Evolutionary conservation across 1,140 invertebrate species (phyloP).

Genomic region (Teleopsis dalmanni): DNA sequence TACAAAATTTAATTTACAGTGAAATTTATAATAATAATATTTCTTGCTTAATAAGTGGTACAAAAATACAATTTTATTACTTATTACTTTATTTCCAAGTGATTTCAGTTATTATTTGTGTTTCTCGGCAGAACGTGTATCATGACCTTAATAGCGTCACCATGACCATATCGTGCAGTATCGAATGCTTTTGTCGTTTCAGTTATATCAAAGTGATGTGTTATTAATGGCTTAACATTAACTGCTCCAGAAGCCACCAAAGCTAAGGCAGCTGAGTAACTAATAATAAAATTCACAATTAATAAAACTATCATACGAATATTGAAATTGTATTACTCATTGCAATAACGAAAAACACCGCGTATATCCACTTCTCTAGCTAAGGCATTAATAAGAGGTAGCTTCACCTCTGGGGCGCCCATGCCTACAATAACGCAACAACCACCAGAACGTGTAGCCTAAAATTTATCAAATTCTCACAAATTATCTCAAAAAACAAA

Average conservation of each 20-base stretch:
- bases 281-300: slow-evolving; percentile 12
- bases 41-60: neutral
- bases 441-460: slow-evolving; percentile 81
- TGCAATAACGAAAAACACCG: slow-evolving; percentile 85
- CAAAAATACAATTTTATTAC: no score
- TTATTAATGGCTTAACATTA: slow-evolving; percentile 81
- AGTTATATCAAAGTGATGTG: slow-evolving; percentile 82
- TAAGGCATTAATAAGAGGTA: slow-evolving; percentile 75
- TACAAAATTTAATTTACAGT: slow-evolving; percentile 1
- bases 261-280: slow-evolving; percentile 74
- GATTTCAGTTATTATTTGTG: slow-evolving; percentile 49
- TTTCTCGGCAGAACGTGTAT: slow-evolving; percentile 67
- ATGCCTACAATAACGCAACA: slow-evolving; percentile 77
- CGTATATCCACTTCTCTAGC: slow-evolving; percentile 82
- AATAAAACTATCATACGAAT: slow-evolving; percentile 22
- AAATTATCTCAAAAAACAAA: no score
- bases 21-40: neutral
- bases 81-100: no score
- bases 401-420: slow-evolving; percentile 65
- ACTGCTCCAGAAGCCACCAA: slow-evolving; percentile 76
- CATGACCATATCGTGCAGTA: slow-evolving; percentile 58
- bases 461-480: neutral
- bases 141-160: slow-evolving; percentile 84
- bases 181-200: slow-evolving; percentile 83
- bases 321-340: slow-evolving; percentile 59